A percentile compares a stretch with the other conserved stretches of the same genome.
phyloP scores from a whole-genome alignment of 2,797 vertebrate species.

The Notamacropus eugenii region DNA sequence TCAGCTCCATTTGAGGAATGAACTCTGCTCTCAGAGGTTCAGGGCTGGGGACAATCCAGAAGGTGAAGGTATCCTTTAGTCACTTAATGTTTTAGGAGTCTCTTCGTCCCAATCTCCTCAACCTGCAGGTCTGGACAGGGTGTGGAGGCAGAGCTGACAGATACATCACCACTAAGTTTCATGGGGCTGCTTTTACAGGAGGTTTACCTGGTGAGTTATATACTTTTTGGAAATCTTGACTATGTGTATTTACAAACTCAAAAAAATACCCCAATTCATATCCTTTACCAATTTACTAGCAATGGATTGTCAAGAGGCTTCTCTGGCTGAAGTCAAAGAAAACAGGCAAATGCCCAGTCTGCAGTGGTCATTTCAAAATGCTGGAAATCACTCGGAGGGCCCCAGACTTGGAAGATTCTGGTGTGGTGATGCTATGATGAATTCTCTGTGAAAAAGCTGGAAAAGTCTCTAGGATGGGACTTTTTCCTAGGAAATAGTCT shows the following conservation, averaged over 20 bases:
- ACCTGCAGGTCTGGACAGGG: background rate
- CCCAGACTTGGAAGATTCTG: background rate
- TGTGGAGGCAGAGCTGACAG: background rate
- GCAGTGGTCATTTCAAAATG: slow-evolving; percentile 41
- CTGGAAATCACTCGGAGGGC: slow-evolving; percentile 16
- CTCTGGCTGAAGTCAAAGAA: slow-evolving; percentile 36
- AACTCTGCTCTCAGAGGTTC: background rate
- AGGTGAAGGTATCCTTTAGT: slow-evolving; percentile 5
- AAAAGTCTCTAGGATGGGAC: slow-evolving; percentile 30
- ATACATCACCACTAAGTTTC: slow-evolving; percentile 15
- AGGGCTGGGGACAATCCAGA: slow-evolving; percentile 6
- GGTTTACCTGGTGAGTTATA: background rate
- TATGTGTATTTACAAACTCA: slow-evolving; percentile 40
- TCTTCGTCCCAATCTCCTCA: background rate
- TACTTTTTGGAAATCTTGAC: background rate
- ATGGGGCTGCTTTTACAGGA: slow-evolving; percentile 27
- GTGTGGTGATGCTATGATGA: slow-evolving; percentile 21
- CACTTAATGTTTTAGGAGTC: slow-evolving; percentile 1
- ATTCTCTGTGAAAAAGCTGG: slow-evolving; percentile 48
- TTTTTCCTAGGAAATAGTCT: slow-evolving; percentile 45
- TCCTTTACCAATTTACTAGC: slow-evolving; percentile 39
- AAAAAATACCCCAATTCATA: background rate
- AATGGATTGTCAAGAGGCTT: slow-evolving; percentile 33
- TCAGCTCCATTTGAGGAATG: slow-evolving; percentile 18
- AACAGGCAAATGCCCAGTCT: slow-evolving; percentile 40